Base-by-base conservation (phyloP, 2,888 invertebrate species). In the Hartigia nigra region DNA sequence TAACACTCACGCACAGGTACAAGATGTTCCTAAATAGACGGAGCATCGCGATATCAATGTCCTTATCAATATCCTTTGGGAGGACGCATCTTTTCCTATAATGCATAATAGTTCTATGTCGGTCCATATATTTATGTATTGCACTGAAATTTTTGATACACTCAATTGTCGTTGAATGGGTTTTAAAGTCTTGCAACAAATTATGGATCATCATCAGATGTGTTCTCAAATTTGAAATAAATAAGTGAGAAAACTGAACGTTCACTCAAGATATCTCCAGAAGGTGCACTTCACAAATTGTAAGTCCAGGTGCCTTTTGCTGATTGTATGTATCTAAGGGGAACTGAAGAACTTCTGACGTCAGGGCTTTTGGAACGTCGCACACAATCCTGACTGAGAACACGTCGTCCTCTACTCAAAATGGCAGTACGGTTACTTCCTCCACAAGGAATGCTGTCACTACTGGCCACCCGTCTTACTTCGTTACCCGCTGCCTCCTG, bases 291-390 rank as follows among this genome's bases (percentile, higher is more conserved):
- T 85, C 81, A 90, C 76, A 90, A 88, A 79, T 90, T 89, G 78
- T 88, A 90, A 23, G 89, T 90, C 90, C 90, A 90, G 78, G 88
- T 90, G 82, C 89, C 90, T 85, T 88, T 90, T 36, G 88, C 88
- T 32, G 89, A 88, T 76, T 90, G 89, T 78, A 91, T 90, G 78
- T 90, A 90, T 32, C 89, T 87, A 77, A 87, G 78, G 12, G 88
- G 86, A 3, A 84, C 80, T 32, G 82, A 77, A n/a, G 85, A 80
- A 76, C 85, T 86, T 69, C 83, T 85, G 37, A 83, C 37, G 11
- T 86, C 87, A 4, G 86, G 82, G 69, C 82, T 86, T 81, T 86
- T 88, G 69, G 84, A 81, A 75, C 83, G 84, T 77, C 85, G 84
- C 12, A 86, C 81, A 36, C 84, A 86, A 75, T 77, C 77, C 69